These are phyloP conservation scores for Whitmania pigra DNA, from an alignment of 1,140 invertebrate genomes.

Conservation along the genomic window DNA sequence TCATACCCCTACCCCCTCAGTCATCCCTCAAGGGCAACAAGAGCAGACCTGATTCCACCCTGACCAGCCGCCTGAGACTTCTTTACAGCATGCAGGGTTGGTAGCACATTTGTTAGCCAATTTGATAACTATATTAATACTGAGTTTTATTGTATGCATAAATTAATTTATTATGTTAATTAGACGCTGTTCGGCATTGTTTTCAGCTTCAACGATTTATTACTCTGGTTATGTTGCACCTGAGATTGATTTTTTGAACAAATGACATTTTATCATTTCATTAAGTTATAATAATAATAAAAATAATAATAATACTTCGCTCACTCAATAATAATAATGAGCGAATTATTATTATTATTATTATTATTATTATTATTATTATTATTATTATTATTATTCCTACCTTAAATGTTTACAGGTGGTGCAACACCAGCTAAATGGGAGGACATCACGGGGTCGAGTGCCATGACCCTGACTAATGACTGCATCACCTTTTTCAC, in stretches of 20 bases:
- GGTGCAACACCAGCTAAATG: conserved; percentile 89
- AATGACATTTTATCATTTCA: too few relatives aligned
- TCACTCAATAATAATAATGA: too few relatives aligned
- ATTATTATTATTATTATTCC: too few relatives aligned
- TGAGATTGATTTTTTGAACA: too few relatives aligned
- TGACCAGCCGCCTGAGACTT: conserved; percentile 7
- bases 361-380: too few relatives aligned
- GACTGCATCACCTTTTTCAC: conserved; percentile 95
- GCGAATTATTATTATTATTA: too few relatives aligned
- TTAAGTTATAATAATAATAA: too few relatives aligned
- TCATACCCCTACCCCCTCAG: conserved; percentile 72
- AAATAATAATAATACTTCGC: too few relatives aligned
- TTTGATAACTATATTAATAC: not conserved
- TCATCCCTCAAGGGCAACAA: conserved; percentile 1
- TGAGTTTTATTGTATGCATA: conserved; percentile 25
- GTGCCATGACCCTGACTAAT: conserved; percentile 89
- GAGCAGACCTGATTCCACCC: not conserved
- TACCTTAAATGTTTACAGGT: conserved; percentile 50
- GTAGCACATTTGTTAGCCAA: conserved; percentile 52
- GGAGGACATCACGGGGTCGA: conserved; percentile 95
- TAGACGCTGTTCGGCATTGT: too few relatives aligned
- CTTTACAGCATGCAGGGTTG: conserved; percentile 49
- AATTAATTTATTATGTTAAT: too few relatives aligned
- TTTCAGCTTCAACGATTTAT: too few relatives aligned
- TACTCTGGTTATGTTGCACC: too few relatives aligned